phyloP scores from a whole-genome alignment of 2,797 vertebrate species.

The Triplophysa bombifrons region DNA sequence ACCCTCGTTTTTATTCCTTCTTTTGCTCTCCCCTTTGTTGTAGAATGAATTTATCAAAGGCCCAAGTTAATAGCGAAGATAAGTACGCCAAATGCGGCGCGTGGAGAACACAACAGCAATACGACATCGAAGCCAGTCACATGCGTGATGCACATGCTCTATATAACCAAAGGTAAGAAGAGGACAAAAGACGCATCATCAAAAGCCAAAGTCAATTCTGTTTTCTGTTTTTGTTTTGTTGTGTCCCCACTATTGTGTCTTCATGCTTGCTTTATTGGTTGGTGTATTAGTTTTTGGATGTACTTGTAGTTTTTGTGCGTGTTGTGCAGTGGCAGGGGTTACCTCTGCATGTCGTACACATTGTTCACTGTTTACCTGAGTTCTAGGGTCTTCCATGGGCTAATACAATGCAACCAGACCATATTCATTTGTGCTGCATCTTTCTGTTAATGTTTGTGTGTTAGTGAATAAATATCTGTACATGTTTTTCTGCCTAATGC shows the following conservation, averaged over 20 bases:
- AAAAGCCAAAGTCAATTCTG: slow-evolving; percentile 56
- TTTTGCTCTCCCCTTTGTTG: slow-evolving; percentile 64
- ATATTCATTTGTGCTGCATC: slow-evolving; percentile 12
- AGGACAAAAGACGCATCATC: slow-evolving; percentile 54
- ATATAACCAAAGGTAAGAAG: slow-evolving; percentile 82
- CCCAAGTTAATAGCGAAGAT: slow-evolving; percentile 83
- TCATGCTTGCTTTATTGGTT: slow-evolving; percentile 35
- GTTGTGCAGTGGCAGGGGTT: slow-evolving; percentile 6
- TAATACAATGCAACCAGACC: slow-evolving; percentile 1
- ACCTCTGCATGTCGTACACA: slow-evolving; percentile 8
- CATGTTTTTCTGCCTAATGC: background rate
- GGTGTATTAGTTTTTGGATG: slow-evolving; percentile 29
- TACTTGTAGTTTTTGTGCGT: slow-evolving; percentile 15
- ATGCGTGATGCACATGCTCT: slow-evolving; percentile 84
- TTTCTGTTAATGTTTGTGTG: background rate
- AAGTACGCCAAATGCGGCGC: slow-evolving; percentile 81
- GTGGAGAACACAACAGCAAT: slow-evolving; percentile 85
- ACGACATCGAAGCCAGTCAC: slow-evolving; percentile 82
- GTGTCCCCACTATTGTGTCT: slow-evolving; percentile 22
- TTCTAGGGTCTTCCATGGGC: background rate
- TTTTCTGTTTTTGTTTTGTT: slow-evolving; percentile 33
- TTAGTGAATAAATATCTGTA: background rate
- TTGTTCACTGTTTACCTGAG: slow-evolving; percentile 1
- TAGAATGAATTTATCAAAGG: slow-evolving; percentile 87
- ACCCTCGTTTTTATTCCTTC: slow-evolving; percentile 57